These are phyloP conservation scores for Agonopterix alstromeriana DNA, from an alignment of 2,888 invertebrate genomes.

Conservation along the genomic window DNA sequence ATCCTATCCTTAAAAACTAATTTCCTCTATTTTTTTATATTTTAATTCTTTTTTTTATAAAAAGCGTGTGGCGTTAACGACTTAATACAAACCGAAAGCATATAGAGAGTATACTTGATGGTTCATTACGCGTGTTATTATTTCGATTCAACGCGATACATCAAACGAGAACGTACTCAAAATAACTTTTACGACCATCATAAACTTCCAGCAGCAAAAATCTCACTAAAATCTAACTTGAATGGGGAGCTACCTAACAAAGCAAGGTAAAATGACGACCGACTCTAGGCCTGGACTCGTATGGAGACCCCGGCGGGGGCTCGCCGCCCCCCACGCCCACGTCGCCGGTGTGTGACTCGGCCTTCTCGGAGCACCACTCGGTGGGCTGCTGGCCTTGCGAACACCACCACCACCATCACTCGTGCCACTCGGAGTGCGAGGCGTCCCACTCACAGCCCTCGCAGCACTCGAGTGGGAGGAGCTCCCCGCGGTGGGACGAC, in stretches of 20 bases:
- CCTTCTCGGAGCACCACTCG: conserved; percentile 62
- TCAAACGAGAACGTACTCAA: conserved; percentile 15
- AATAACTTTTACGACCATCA: conserved; percentile 28
- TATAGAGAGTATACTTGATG: conserved; percentile 16
- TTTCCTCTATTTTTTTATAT: conserved; percentile 13
- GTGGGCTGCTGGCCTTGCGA: conserved; percentile 66
- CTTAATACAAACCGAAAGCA: conserved; percentile 17
- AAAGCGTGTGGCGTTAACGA: conserved; percentile 35
- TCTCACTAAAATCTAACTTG: not conserved
- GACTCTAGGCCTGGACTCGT: conserved; percentile 63
- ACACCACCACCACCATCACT: conserved; percentile 36
- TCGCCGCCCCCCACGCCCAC: conserved; percentile 66
- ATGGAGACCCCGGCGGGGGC: conserved; percentile 66
- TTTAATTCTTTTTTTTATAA: conserved; percentile 12
- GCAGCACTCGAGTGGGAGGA: conserved; percentile 61
- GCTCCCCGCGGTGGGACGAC: conserved; percentile 67
- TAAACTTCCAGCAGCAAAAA: conserved; percentile 9
- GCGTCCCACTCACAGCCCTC: conserved; percentile 54
- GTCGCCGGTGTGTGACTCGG: conserved; percentile 70
- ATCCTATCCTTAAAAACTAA: conserved; percentile 18
- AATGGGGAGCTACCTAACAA: not conserved
- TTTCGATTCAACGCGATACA: conserved; percentile 10
- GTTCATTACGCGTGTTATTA: conserved; percentile 16
- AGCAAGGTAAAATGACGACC: not conserved
- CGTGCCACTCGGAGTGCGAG: conserved; percentile 45